A percentile compares a stretch with the other conserved stretches of the same genome.
Conservation (phyloP, 1,140 invertebrate genomes). For the Lamellibrachia luymesi region DNA sequence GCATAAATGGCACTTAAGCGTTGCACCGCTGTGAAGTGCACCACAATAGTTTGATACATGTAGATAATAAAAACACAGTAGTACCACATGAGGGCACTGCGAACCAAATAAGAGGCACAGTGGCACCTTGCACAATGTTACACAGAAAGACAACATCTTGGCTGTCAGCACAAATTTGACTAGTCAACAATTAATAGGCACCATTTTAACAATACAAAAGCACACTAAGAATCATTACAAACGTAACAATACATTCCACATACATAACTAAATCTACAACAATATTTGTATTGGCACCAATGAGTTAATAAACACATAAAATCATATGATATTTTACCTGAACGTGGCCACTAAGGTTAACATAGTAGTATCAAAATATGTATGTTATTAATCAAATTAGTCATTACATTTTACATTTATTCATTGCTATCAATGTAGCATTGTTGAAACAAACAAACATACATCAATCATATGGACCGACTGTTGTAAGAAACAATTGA, state of each 20-base stretch:
- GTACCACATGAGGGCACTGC: neutral
- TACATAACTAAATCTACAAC: too few relatives aligned
- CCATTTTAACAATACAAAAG: neutral
- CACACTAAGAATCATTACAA: neutral
- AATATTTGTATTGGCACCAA: neutral
- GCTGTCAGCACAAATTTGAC: neutral
- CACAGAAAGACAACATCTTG: neutral
- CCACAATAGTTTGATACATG: neutral
- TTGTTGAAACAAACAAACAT: neutral
- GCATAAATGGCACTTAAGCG: neutral
- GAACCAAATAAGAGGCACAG: neutral
- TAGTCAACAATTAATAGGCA: neutral
- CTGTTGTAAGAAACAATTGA: neutral
- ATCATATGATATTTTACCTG: neutral
- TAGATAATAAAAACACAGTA: neutral
- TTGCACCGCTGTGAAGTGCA: neutral
- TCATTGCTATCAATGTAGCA: neutral
- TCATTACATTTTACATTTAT: neutral
- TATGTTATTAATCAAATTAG: neutral
- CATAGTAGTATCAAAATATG: neutral
- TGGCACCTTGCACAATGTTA: neutral
- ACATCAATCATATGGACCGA: neutral
- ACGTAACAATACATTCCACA: neutral
- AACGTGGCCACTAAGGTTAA: neutral
- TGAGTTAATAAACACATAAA: neutral